Evolutionary conservation across 2,797 vertebrate species (phyloP), one percentile per base, ranked within the genome.

Genomic region (Eutrigla gurnardus): DNA sequence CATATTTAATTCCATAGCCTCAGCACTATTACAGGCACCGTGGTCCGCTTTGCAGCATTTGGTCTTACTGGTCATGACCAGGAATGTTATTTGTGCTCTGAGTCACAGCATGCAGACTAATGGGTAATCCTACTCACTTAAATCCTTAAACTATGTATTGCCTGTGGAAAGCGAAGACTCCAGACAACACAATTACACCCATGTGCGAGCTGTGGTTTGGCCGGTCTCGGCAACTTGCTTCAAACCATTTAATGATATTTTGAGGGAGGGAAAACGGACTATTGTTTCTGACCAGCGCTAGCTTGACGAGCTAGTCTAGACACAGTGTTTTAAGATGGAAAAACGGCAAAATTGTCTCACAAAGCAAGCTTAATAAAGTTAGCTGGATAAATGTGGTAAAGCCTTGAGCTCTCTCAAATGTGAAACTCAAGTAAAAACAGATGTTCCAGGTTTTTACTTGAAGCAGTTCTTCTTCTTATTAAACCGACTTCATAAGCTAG

Each of bases 111-210:
- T 50, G 83, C 73, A 84, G 80, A 82, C 85, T 80, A 78, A 87
- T 87, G 88, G 86, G 74, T 87, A 83, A 90, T 88, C 77, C 74
- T 78, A 57, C 73, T 10, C 70, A 77, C 70, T 80, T 75, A 83
- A 85, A 90, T 84, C 86, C 86, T 79, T 82, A 83, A 92, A 91
- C 77, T 85, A 86, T 86, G 75, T 86, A 65, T 89, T 86, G 74
- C 66, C 78, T 57, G 39, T 65, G 32, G 62, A 84, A 63, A 61
- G 49, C 17, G 6, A 69, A 45, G 59, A 77, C 61, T 55, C 73
- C 85, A 88, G 81, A 86, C 86, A 74, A 65, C 63, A 83, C 80
- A 77, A 72, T 83, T 76, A 82, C 60, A 84, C 85, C 76, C 75
- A 36, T 75, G 68, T 73, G 32, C 69, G 63, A 33, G 71, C 62